A percentile compares a stretch with the other conserved stretches of the same genome.
These are phyloP conservation scores for Parauchenoglanis punctatus DNA, from an alignment of 2,797 vertebrate species.

Conservation along the genomic window DNA sequence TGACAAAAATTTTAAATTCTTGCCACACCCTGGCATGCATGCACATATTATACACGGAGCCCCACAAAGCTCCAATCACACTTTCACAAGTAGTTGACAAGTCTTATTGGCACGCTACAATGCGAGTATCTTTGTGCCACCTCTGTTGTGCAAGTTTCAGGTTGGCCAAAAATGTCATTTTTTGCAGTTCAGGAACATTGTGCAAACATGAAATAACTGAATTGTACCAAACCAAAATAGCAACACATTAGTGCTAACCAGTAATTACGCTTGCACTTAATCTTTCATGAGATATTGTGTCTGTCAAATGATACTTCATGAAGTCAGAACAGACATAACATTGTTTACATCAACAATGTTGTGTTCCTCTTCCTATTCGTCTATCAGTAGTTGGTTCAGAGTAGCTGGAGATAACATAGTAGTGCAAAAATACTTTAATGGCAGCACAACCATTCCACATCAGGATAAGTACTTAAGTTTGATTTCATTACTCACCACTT, in stretches of 20 bases:
- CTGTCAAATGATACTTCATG: neutral
- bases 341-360: conserved; percentile 38
- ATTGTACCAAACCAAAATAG: neutral
- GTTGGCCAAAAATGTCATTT: neutral
- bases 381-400: neutral
- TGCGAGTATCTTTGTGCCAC: too few relatives aligned
- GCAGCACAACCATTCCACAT: conserved; percentile 67
- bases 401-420: conserved; percentile 66
- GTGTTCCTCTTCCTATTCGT: neutral
- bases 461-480: conserved; percentile 73
- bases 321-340: neutral
- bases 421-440: conserved; percentile 71
- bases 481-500: conserved; percentile 81
- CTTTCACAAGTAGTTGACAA: too few relatives aligned
- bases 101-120: too few relatives aligned
- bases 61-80: too few relatives aligned
- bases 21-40: too few relatives aligned
- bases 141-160: too few relatives aligned
- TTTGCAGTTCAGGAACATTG: neutral
- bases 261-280: too few relatives aligned
- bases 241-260: neutral
- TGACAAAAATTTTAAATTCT: too few relatives aligned
- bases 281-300: neutral
- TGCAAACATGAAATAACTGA: neutral
- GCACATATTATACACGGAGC: too few relatives aligned